A percentile compares a stretch with the other conserved stretches of the same genome.
These are phyloP conservation scores for Phortica magna DNA, from an alignment of 2,888 invertebrate genomes.

Conservation along the genomic window DNA sequence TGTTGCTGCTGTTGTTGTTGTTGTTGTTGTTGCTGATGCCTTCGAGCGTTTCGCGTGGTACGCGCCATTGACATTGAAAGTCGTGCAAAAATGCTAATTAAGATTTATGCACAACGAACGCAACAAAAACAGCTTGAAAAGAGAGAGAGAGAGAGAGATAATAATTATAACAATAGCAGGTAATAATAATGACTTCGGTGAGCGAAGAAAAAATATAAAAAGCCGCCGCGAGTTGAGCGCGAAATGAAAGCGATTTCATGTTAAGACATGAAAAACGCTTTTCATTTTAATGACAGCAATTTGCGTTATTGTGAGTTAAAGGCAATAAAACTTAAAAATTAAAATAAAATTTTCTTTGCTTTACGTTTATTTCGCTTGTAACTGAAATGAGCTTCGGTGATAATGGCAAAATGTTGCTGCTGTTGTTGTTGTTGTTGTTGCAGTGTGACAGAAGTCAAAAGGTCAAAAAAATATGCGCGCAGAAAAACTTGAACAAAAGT, in stretches of 20 bases:
- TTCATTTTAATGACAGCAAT: conserved; percentile 19
- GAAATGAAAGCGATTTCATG: conserved; percentile 12
- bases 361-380: background rate
- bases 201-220: background rate
- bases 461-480: background rate
- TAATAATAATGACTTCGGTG: background rate
- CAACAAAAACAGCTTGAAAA: conserved; percentile 1
- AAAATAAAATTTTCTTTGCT: background rate
- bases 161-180: conserved; percentile 15
- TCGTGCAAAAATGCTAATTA: conserved; percentile 65
- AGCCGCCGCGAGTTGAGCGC: background rate
- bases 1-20: background rate
- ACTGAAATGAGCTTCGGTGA: no score
- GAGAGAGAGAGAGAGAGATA: background rate
- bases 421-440: no score
- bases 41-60: background rate
- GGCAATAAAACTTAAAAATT: conserved; percentile 7
- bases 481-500: background rate
- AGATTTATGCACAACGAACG: conserved; percentile 36
- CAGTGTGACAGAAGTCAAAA: background rate
- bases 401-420: no score
- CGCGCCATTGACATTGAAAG: conserved; percentile 67
- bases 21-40: background rate
- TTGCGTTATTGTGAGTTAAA: conserved; percentile 6
- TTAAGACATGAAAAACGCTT: background rate